Evolutionary conservation across 2,888 invertebrate genomes (phyloP), one percentile per base, ranked within the genome.

Genomic region (Mongoloraphidia duomilia): DNA sequence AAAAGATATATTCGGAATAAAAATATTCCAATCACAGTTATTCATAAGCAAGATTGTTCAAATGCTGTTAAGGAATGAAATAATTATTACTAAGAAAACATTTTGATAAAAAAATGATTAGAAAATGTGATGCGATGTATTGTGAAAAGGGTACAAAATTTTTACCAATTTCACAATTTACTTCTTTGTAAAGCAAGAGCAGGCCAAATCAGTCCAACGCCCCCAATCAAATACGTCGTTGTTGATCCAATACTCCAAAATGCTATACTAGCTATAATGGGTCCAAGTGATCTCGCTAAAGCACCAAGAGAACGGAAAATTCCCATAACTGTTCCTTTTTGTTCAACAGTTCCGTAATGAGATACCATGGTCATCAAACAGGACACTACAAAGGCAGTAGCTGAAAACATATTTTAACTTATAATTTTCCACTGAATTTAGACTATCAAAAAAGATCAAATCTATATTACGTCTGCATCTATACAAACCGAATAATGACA

Each of bases 321-420:
- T 10, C 98, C 98, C 63, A 96, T 80, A 54, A 92, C 86, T 0
- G 85, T 84, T 34, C 97, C 97, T 63, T 95, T 93, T 61, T 93
- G 87, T 61, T 82, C 82, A 51, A 71, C 75, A 37, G 81, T 80
- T 8, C 88, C 86, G 63, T 84, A 82, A 54, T 80, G 79, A 3
- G 95, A 91, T n/a, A 89, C 89, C 65, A 94, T 71, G 3, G 95
- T 88, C 60, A 92, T 96, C 71, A 97, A 77, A 61, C 92, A 93
- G 10, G 97, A 94, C 17, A 97, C 95, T 34, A 95, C 93, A 66
- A 93, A 81, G n/a, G 89, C 84, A 9, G 88, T 89, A 13, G 88
- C 86, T 86, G 58, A 35, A 67, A 65, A 50, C 49, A 57, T 60
- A 34, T 52, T 52, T 33, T n/a, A 50, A 36, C 44, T 45, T 34